These are phyloP conservation scores for Resseliella maxima DNA, from an alignment of 2,888 invertebrate species.

Conservation along the genomic window DNA sequence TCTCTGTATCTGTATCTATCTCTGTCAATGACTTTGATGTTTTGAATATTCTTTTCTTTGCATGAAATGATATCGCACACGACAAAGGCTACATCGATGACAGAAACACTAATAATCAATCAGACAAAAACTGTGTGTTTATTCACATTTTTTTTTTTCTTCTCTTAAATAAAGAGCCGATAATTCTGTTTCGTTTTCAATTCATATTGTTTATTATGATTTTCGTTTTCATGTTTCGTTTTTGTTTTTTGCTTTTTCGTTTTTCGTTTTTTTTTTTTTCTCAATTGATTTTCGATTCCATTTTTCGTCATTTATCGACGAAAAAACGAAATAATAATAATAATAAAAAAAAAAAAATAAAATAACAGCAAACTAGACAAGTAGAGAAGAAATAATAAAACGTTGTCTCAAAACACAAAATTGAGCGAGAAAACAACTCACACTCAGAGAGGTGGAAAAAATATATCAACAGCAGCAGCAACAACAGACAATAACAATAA, in stretches of 20 bases:
- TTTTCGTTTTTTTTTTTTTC: neutral
- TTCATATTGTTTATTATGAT: neutral
- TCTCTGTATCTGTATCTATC: neutral
- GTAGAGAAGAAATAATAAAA: neutral
- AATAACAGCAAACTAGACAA: conserved; percentile 34
- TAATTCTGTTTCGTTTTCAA: no score
- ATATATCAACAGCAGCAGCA: conserved; percentile 40
- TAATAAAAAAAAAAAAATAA: neutral
- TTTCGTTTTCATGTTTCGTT: neutral
- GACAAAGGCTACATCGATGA: conserved; percentile 49
- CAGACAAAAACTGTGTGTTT: conserved; percentile 29
- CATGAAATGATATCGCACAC: conserved; percentile 39
- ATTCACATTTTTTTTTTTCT: neutral
- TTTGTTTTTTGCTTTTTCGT: neutral
- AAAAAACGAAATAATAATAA: no score
- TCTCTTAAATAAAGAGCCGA: neutral
- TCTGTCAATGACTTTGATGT: neutral
- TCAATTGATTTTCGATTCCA: neutral
- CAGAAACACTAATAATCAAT: conserved; percentile 52
- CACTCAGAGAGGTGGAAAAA: conserved; percentile 36
- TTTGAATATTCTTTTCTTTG: conserved; percentile 20
- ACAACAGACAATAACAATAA: conserved; percentile 49
- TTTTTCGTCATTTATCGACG: no score
- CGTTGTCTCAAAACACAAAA: conserved; percentile 15
- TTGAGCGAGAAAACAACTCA: conserved; percentile 23